Evolutionary conservation across 1,140 invertebrate genomes (phyloP).

Genomic region (Drosophila gunungcola): DNA sequence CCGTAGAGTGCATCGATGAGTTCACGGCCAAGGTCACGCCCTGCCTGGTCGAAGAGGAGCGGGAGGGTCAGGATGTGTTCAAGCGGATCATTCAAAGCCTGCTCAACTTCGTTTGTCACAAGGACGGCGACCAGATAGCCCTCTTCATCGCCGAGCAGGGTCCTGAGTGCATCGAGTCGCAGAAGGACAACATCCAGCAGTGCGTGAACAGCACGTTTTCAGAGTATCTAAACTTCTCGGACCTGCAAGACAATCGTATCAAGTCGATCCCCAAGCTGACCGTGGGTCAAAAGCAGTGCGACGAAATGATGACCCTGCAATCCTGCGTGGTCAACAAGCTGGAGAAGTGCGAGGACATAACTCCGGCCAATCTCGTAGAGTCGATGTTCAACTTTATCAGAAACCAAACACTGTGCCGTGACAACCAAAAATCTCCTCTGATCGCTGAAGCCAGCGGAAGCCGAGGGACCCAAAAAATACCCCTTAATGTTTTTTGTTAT

Average conservation of each 20-base stretch:
- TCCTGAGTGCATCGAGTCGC: constrained; percentile 88
- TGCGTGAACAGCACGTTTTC: constrained; percentile 88
- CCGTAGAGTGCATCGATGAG: constrained; percentile 87
- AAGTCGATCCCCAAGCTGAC: constrained; percentile 73
- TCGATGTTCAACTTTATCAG: constrained; percentile 89
- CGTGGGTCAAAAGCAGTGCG: constrained; percentile 71
- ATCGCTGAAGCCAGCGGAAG: constrained; percentile 18
- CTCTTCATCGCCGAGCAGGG: constrained; percentile 92
- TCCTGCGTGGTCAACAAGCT: constrained; percentile 88
- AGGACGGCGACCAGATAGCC: constrained; percentile 93
- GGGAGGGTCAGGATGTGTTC: constrained; percentile 84
- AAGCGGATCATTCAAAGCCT: constrained; percentile 89
- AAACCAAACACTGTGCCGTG: constrained; percentile 78
- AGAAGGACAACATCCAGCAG: constrained; percentile 87
- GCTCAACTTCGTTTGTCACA: constrained; percentile 90
- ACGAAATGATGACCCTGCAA: constrained; percentile 87
- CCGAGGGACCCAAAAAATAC: not conserved
- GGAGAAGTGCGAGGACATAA: constrained; percentile 89
- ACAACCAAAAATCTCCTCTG: constrained; percentile 53
- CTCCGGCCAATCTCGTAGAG: constrained; percentile 92
- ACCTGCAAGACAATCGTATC: constrained; percentile 69
- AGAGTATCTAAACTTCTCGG: constrained; percentile 78
- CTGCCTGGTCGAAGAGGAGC: constrained; percentile 88
- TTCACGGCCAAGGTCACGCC: constrained; percentile 86
- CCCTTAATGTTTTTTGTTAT: not conserved